Evolutionary conservation across 2,888 invertebrate genomes (phyloP).

Genomic region (Meteorus cinctellus): DNA sequence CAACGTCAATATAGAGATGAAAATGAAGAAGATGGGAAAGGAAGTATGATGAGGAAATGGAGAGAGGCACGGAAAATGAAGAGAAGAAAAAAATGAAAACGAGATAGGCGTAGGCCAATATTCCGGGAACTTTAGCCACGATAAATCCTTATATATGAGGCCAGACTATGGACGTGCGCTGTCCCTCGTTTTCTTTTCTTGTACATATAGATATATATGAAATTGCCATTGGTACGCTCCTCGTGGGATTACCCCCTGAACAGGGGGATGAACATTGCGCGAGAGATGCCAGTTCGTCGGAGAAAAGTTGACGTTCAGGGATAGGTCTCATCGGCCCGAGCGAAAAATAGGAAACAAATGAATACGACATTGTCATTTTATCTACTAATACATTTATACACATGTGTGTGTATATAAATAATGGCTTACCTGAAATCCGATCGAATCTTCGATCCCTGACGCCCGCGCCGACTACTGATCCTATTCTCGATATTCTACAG

Average conservation of each 20-base stretch:
- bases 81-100: conserved; percentile 48
- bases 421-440: conserved; percentile 30
- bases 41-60: conserved; percentile 20
- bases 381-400: background rate
- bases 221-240: conserved; percentile 67
- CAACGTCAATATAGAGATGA: background rate
- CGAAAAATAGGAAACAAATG: conserved; percentile 62
- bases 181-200: conserved; percentile 38
- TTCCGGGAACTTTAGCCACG: conserved; percentile 72
- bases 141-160: conserved; percentile 74
- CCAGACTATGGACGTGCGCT: conserved; percentile 63
- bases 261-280: conserved; percentile 39
- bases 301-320: conserved; percentile 47
- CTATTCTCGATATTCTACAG: conserved; percentile 36
- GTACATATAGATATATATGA: conserved; percentile 61
- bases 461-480: conserved; percentile 34
- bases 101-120: conserved; percentile 70
- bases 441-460: conserved; percentile 43
- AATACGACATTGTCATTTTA: conserved; percentile 43
- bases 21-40: conserved; percentile 5
- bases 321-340: conserved; percentile 33
- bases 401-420: background rate
- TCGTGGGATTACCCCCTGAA: conserved; percentile 67
- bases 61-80: conserved; percentile 50
- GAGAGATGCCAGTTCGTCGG: conserved; percentile 31